These are phyloP conservation scores for Lates japonicus DNA, from an alignment of 2,797 vertebrate species.

Conservation along the genomic window DNA sequence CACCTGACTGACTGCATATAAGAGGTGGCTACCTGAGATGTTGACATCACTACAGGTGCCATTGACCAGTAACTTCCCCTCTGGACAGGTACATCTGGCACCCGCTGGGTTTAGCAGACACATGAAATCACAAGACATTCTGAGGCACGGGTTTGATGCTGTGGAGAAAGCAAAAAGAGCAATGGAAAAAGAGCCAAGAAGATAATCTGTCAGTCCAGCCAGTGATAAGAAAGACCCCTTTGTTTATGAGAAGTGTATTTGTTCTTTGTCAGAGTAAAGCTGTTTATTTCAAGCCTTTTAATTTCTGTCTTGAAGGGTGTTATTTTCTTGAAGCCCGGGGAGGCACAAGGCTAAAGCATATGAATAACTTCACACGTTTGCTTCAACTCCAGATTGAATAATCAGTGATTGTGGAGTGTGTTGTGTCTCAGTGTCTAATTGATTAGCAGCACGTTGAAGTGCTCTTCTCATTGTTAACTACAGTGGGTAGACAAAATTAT, in stretches of 20 bases:
- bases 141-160: conserved; percentile 95
- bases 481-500: conserved; percentile 16
- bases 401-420: conserved; percentile 37
- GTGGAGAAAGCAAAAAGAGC: conserved; percentile 26
- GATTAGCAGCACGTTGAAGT: conserved; percentile 54
- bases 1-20: background rate
- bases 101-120: conserved; percentile 96
- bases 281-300: conserved; percentile 53
- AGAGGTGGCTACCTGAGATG: conserved; percentile 86
- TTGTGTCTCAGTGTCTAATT: conserved; percentile 40
- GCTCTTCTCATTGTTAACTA: conserved; percentile 14
- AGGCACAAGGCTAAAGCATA: conserved; percentile 33
- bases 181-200: background rate
- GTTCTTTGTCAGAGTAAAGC: conserved; percentile 31
- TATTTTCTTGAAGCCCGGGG: conserved; percentile 37
- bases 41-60: conserved; percentile 92
- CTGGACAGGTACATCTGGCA: conserved; percentile 94
- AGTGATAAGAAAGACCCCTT: conserved; percentile 20
- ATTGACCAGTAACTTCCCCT: conserved; percentile 94
- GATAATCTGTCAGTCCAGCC: conserved; percentile 36
- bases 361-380: conserved; percentile 35
- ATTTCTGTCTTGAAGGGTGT: conserved; percentile 50
- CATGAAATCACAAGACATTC: conserved; percentile 94
- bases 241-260: conserved; percentile 39
- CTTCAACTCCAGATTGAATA: conserved; percentile 49